Percentiles rank a stretch among this genome's conserved stretches.
These are phyloP conservation scores for Myotis pilosus DNA, from an alignment of 2,797 vertebrate genomes.

Conservation along the genomic window DNA sequence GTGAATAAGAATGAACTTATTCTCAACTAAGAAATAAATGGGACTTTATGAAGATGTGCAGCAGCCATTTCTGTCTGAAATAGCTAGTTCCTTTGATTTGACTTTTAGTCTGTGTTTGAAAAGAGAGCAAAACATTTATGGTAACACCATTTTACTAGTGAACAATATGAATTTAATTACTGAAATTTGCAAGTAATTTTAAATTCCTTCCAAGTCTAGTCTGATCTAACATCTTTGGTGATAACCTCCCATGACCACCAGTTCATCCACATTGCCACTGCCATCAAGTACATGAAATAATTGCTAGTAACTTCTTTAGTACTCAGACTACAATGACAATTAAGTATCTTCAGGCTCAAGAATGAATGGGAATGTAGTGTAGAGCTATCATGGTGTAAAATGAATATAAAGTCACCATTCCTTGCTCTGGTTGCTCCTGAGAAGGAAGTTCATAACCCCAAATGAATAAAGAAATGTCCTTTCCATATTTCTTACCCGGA, in stretches of 20 bases:
- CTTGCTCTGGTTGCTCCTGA: background rate
- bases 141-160: background rate
- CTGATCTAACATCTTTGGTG: background rate
- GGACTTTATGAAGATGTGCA: slow-evolving; percentile 13
- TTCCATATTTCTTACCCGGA: slow-evolving; percentile 83
- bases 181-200: slow-evolving; percentile 42
- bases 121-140: background rate
- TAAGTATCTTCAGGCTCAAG: background rate
- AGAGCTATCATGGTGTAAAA: background rate
- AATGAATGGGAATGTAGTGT: background rate
- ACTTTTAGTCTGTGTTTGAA: slow-evolving; percentile 38
- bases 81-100: background rate
- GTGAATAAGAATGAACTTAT: background rate
- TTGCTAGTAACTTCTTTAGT: background rate
- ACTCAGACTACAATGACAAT: background rate
- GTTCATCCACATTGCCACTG: background rate
- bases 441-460: background rate
- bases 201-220: background rate
- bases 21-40: background rate
- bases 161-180: background rate
- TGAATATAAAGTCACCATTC: background rate
- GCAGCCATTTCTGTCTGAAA: slow-evolving; percentile 15
- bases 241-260: background rate
- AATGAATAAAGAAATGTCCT: background rate
- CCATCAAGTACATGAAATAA: background rate